Evolutionary conservation across 2,888 invertebrate species (phyloP).

Genomic region (Salpingus planirostris): DNA sequence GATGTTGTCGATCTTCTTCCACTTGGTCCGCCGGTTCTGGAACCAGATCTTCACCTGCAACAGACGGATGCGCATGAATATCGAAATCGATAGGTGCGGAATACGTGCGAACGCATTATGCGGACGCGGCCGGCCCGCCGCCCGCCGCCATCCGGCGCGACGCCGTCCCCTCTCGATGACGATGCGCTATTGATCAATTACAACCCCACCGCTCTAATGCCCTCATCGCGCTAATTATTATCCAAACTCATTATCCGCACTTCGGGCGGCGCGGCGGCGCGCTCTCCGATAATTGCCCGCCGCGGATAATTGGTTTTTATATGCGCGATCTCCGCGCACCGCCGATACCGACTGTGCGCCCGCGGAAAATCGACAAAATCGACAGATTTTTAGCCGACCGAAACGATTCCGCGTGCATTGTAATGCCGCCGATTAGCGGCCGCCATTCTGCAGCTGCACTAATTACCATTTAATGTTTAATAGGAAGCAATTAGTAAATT

Average conservation of each 20-base stretch:
- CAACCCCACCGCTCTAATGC: slow-evolving; percentile 25
- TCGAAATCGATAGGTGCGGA: slow-evolving; percentile 31
- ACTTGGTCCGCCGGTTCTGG: slow-evolving; percentile 74
- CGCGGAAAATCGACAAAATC: too few species aligned
- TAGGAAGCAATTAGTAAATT: slow-evolving; percentile 21
- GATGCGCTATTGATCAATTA: slow-evolving; percentile 35
- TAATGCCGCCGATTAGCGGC: too few species aligned
- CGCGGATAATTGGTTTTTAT: slow-evolving; percentile 4
- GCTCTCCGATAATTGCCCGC: slow-evolving; percentile 2
- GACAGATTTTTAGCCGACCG: too few species aligned
- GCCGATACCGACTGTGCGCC: too few species aligned
- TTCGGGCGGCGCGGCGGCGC: slow-evolving; percentile 5
- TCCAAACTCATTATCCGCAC: slow-evolving; percentile 24
- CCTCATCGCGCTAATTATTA: slow-evolving; percentile 27
- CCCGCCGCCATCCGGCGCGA: slow-evolving; percentile 17
- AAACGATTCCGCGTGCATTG: too few species aligned
- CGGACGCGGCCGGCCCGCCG: slow-evolving; percentile 14
- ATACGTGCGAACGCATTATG: slow-evolving; percentile 3
- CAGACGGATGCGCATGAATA: slow-evolving; percentile 22
- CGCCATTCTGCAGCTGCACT: too few species aligned
- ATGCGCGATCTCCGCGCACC: not conserved
- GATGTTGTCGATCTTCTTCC: slow-evolving; percentile 91
- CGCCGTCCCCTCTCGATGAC: slow-evolving; percentile 27
- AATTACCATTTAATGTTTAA: slow-evolving; percentile 21
- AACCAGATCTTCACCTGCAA: slow-evolving; percentile 87